Percentiles rank a stretch among this genome's conserved stretches.
phyloP scores from a whole-genome alignment of 2,797 vertebrate species.

The Trachops cirrhosus region DNA sequence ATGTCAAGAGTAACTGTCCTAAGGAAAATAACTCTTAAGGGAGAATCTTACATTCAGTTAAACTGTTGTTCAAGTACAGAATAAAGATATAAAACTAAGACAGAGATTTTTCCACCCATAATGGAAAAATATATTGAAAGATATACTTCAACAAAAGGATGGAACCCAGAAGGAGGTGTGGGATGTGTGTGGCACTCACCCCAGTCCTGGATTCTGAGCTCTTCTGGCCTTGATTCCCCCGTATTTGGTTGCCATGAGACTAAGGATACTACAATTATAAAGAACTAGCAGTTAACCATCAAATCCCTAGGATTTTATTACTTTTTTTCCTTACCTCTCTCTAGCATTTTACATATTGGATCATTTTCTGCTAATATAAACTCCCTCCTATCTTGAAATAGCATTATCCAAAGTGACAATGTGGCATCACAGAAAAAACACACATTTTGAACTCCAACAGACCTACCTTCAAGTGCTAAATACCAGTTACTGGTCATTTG shows the following conservation, averaged over 20 bases:
- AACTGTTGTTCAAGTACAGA: background rate
- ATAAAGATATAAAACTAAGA: background rate
- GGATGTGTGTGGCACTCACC: rapidly evolving
- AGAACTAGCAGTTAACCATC: background rate
- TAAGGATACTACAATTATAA: background rate
- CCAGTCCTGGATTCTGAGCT: background rate
- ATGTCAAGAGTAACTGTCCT: background rate
- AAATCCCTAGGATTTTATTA: background rate
- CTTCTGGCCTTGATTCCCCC: too few relatives aligned
- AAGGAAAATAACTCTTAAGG: background rate
- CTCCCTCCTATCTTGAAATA: background rate
- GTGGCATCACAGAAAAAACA: background rate
- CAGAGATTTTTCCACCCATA: background rate
- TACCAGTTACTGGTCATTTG: background rate
- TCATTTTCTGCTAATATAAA: background rate
- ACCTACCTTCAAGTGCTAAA: background rate
- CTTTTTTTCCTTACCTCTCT: background rate
- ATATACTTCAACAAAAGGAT: background rate
- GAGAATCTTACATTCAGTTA: background rate
- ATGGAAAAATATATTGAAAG: background rate
- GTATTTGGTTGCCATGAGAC: background rate
- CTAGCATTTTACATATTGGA: background rate
- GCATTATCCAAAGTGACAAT: background rate
- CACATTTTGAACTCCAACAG: background rate
- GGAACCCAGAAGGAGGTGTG: background rate